Evolutionary conservation across 1,140 invertebrate species (phyloP).

Genomic region (Euura lappo): DNA sequence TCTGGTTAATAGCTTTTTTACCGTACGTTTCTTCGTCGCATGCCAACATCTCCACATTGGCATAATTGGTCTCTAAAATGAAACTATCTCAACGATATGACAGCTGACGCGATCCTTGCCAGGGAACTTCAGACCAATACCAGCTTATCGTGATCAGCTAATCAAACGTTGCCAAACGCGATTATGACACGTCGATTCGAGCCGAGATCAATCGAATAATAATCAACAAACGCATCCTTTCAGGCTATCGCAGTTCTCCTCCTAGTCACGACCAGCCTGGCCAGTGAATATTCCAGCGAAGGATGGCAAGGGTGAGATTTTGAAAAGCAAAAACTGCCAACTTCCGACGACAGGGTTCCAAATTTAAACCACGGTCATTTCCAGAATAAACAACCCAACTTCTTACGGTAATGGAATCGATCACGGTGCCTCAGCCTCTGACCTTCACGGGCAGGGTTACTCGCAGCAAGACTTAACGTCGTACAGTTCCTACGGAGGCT

Average conservation of each 20-base stretch:
- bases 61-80: not conserved
- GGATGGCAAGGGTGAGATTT: constrained; percentile 41
- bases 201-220: not conserved
- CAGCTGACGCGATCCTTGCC: too few species aligned
- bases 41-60: not conserved
- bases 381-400: not conserved
- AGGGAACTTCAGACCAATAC: too few species aligned
- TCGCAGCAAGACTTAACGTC: not conserved
- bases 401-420: not conserved
- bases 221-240: constrained; percentile 17
- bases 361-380: not conserved
- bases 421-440: not conserved
- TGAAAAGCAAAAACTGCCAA: constrained; percentile 5
- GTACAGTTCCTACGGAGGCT: constrained; percentile 19
- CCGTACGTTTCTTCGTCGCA: not conserved
- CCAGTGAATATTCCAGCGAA: constrained; percentile 25
- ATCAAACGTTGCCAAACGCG: too few species aligned
- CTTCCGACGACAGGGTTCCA: too few species aligned
- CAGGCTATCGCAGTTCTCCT: constrained; percentile 30
- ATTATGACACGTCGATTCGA: too few species aligned
- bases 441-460: not conserved
- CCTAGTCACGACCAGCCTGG: constrained; percentile 24
- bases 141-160: too few species aligned
- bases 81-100: not conserved
- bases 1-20: too few species aligned